Percentiles rank a stretch among this genome's conserved stretches.
Conservation (phyloP, 2,113 vertebrate species). For the Leptodactylus fuscus region DNA sequence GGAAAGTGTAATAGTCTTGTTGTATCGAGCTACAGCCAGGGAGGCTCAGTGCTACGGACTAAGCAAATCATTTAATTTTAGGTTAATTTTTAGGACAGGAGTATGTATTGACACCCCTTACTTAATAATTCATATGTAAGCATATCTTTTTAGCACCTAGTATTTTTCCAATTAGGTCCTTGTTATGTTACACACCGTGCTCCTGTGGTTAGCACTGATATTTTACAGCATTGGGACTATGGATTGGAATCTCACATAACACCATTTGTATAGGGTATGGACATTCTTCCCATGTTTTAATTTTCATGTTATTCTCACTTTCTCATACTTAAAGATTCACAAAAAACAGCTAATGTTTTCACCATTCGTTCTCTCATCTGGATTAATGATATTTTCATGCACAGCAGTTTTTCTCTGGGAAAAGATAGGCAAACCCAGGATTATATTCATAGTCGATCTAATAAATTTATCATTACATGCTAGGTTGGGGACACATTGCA, state of each 20-base stretch:
- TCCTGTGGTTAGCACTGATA: not conserved
- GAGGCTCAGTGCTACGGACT: not conserved
- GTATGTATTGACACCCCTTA: not conserved
- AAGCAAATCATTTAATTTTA: not conserved
- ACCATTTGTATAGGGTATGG: not conserved
- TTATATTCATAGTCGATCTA: too few species aligned
- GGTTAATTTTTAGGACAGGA: not conserved
- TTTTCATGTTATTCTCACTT: not conserved
- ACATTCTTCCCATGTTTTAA: not conserved
- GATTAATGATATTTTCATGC: too few species aligned
- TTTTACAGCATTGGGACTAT: not conserved
- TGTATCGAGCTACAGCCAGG: not conserved
- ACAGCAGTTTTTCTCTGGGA: too few species aligned
- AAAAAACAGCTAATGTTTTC: not conserved
- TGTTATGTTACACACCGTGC: not conserved
- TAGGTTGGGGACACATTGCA: too few species aligned
- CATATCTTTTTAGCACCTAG: conserved; percentile 1
- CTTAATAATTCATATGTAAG: conserved; percentile 4
- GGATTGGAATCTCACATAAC: not conserved
- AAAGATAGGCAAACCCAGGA: too few species aligned
- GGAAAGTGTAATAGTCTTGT: not conserved
- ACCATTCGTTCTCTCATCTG: not conserved
- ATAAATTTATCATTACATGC: too few species aligned
- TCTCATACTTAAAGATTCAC: not conserved
- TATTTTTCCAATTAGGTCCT: not conserved